phyloP scores from a whole-genome alignment of 2,888 invertebrate genomes.

The Chrysina gloriosa region DNA sequence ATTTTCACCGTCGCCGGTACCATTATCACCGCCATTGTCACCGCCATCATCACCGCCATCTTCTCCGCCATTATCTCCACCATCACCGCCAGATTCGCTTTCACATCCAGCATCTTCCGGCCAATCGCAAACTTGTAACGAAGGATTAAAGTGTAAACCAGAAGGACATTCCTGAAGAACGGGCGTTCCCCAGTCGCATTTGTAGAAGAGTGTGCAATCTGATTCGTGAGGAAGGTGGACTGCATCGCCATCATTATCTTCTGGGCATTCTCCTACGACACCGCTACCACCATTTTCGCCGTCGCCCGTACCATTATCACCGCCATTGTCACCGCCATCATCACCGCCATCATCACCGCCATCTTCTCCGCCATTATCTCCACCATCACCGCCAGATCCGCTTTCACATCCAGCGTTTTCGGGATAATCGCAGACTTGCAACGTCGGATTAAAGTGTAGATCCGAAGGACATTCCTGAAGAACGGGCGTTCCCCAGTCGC shows the following conservation, averaged over 20 bases:
- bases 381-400: constrained; percentile 22
- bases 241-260: constrained; percentile 35
- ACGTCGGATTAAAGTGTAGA: constrained; percentile 45
- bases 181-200: constrained; percentile 41
- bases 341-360: neutral
- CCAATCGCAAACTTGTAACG: constrained; percentile 45
- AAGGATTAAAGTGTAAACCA: constrained; percentile 45
- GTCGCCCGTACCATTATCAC: neutral
- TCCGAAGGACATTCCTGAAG: constrained; percentile 39
- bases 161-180: constrained; percentile 37
- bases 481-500: constrained; percentile 37
- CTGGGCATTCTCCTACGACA: constrained; percentile 3
- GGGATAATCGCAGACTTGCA: constrained; percentile 46
- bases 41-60: neutral
- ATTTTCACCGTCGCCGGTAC: neutral
- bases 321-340: neutral
- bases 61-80: too few relatives aligned
- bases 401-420: constrained; percentile 40
- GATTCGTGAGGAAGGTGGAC: constrained; percentile 35
- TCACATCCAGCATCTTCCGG: constrained; percentile 42
- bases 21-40: constrained; percentile 17
- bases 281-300: neutral
- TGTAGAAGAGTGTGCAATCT: constrained; percentile 45
- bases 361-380: neutral
- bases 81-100: too few relatives aligned